phyloP scores from a whole-genome alignment of 2,113 vertebrate species.

The Bos indicus region DNA sequence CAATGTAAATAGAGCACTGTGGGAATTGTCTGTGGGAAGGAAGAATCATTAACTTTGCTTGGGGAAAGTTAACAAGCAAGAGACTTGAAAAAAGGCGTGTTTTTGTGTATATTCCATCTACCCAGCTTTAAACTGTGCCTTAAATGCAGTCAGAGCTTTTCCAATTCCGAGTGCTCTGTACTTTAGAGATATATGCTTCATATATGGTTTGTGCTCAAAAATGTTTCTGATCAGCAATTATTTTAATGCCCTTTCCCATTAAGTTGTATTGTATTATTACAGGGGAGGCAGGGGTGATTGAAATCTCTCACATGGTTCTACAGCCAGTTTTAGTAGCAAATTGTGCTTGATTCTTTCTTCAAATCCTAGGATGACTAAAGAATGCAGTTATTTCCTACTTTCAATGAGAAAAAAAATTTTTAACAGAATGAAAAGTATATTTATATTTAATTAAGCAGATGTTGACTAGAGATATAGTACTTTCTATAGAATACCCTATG shows the following conservation, averaged over 20 bases:
- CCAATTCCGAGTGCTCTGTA: not conserved
- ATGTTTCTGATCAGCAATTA: not conserved
- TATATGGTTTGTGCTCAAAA: not conserved
- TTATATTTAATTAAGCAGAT: slow-evolving; percentile 32
- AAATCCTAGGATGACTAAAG: not conserved
- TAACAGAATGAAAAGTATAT: not conserved
- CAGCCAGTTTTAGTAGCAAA: not conserved
- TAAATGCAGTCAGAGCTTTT: not conserved
- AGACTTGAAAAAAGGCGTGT: not conserved
- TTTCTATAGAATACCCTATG: not conserved
- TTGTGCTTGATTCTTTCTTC: not conserved
- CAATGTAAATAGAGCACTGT: not conserved
- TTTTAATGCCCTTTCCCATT: not conserved
- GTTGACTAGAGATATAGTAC: not conserved
- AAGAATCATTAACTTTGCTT: not conserved
- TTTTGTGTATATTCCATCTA: not conserved
- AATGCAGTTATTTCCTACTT: not conserved
- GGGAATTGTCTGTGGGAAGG: not conserved
- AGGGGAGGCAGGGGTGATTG: not conserved
- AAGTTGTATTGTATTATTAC: not conserved
- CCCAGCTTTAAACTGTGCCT: not conserved
- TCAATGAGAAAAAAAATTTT: slow-evolving; percentile 22
- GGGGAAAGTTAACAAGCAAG: not conserved
- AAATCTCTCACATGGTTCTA: slow-evolving; percentile 15
- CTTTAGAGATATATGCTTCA: not conserved